Conservation (phyloP, 2,113 vertebrate genomes). For the Rhinoptilus africanus region DNA sequence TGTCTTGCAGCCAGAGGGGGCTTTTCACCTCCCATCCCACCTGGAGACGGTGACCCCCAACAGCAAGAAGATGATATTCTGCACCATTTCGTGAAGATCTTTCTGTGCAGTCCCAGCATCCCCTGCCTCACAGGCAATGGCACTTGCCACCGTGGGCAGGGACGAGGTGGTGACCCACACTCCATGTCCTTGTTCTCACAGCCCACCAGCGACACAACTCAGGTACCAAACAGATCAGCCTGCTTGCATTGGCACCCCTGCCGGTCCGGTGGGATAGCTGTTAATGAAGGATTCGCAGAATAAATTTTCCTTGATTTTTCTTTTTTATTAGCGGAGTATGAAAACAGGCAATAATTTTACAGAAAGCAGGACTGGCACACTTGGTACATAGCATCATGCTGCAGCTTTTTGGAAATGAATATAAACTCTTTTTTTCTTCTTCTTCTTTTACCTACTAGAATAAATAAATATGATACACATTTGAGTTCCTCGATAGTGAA, state of each 20-base stretch:
- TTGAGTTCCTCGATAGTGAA: conserved; percentile 60
- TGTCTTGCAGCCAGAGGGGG: neutral
- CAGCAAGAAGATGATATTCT: no score
- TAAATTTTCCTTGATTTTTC: neutral
- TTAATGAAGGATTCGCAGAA: neutral
- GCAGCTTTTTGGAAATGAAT: conserved; percentile 56
- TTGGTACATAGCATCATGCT: conserved; percentile 73
- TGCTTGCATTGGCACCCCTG: neutral
- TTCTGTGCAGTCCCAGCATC: neutral
- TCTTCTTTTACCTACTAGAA: conserved; percentile 73
- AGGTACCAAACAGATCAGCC: neutral
- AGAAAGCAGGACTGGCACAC: conserved; percentile 71
- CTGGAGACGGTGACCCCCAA: neutral
- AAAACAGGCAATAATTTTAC: conserved; percentile 79
- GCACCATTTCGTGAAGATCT: neutral
- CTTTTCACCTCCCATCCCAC: neutral
- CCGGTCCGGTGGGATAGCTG: accelerated
- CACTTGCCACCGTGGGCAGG: neutral
- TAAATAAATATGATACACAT: conserved; percentile 81
- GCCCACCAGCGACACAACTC: neutral
- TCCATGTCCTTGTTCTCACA: neutral
- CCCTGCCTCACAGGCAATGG: neutral
- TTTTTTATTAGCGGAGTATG: conserved; percentile 75
- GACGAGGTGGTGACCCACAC: neutral
- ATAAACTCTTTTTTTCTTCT: conserved; percentile 47